Evolutionary conservation across 2,113 vertebrate species (phyloP), one percentile per base, ranked within the genome.

Genomic region (Anthoscopus minutus): DNA sequence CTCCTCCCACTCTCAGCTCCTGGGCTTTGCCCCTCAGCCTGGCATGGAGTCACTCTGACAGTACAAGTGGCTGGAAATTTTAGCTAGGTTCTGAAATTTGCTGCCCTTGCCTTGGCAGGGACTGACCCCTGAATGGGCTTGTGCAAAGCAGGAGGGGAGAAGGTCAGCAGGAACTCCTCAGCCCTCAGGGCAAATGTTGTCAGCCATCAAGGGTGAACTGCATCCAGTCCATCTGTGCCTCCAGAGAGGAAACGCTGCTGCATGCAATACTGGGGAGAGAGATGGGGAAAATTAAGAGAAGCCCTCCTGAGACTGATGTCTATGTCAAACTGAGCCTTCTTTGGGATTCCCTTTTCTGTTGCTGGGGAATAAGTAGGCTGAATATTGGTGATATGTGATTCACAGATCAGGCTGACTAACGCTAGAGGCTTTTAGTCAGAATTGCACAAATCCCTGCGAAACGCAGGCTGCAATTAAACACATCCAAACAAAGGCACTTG

Each of bases 331-430:
- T 18, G 13, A 72, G 50, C 66, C 6, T 42, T 70, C 74, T 85
- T 65, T 92, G 81, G 95, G 84, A 91, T 82, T 94, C 66, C 81
- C 78, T 85, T 87, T 61, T 37, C 73, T 84, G 16, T 44, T 89
- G 58, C 67, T 92, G 42, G 38, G 61, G 79, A 72, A 62, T 47
- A 77, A 67, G 66, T 76, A 73, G 89, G 85, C 67, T 87, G 77
- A 64, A 19, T 47, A 38, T 27, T 15, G 35, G 33, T 79, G 80
- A 25, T 40, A 79, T 69, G 80, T 7, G 17, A 88, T 81, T 95
- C 94, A 82, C 71, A 64, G 35, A 80, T 51, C 47, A 83, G 74
- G 54, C 51, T 92, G 89, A 95, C 79, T 95, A 85, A 89, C 0
- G 1, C n/a, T 58, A 11, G 30, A 82, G 74, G 79, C 11, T 94